Conservation (phyloP, 2,113 vertebrate genomes). For the Coturnix japonica region DNA sequence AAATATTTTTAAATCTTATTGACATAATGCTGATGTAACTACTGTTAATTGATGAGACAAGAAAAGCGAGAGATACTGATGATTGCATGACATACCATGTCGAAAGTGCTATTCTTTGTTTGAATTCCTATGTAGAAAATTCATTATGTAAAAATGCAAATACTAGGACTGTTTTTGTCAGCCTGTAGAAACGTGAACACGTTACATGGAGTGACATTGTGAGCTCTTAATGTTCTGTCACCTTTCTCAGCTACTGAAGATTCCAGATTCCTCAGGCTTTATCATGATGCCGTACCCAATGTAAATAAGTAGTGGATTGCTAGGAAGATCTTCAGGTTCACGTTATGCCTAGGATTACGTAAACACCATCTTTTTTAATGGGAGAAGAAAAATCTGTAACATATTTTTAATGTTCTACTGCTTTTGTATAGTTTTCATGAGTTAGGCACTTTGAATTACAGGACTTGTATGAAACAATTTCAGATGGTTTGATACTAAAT, state of each 20-base stretch:
- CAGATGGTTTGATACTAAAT: not conserved
- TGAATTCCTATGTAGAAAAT: not conserved
- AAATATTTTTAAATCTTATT: not conserved
- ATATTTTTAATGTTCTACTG: not conserved
- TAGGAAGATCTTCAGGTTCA: not conserved
- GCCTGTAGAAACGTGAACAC: not conserved
- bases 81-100: not conserved
- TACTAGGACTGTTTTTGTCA: not conserved
- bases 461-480: not conserved
- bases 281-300: not conserved
- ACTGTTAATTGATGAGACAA: fast-evolving
- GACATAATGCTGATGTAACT: not conserved
- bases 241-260: not conserved
- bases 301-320: not conserved
- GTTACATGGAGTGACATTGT: not conserved
- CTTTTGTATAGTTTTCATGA: not conserved
- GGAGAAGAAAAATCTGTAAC: not conserved
- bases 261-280: not conserved
- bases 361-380: not conserved
- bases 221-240: not conserved
- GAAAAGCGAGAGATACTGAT: not conserved
- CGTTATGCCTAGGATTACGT: not conserved
- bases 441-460: not conserved
- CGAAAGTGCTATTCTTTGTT: not conserved
- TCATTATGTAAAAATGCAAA: not conserved